These are phyloP conservation scores for Leucozona laternaria DNA, from an alignment of 2,888 invertebrate species.

Conservation along the genomic window DNA sequence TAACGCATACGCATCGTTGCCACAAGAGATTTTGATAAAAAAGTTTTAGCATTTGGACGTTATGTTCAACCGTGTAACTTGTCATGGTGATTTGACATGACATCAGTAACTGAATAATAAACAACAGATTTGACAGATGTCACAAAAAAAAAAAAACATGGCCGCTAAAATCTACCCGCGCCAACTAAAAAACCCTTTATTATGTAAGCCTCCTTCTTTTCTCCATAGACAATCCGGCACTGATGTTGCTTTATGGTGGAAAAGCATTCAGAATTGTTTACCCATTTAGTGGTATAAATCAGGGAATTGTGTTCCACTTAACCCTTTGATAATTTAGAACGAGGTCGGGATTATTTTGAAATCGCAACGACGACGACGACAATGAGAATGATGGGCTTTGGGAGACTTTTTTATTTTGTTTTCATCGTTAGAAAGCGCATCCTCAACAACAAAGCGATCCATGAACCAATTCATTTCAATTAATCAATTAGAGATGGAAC, in stretches of 20 bases:
- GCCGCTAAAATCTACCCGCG: no score
- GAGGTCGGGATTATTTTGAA: neutral
- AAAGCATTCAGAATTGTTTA: slow-evolving; percentile 45
- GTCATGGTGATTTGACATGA: no score
- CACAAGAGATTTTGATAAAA: no score
- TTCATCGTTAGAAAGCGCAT: slow-evolving; percentile 32
- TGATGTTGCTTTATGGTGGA: neutral
- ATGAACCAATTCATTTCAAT: slow-evolving; percentile 58
- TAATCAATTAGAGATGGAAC: slow-evolving; percentile 46
- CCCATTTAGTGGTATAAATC: slow-evolving; percentile 37
- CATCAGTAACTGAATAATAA: no score
- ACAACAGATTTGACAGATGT: no score
- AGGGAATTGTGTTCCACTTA: slow-evolving; percentile 60
- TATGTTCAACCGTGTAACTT: no score
- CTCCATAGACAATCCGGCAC: neutral
- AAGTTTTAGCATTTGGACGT: no score
- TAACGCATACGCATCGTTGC: no score
- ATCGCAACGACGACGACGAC: neutral
- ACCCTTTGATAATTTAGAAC: neutral
- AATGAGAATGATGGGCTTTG: neutral
- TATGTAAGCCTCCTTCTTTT: no score
- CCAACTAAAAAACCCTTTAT: no score
- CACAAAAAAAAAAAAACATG: no score
- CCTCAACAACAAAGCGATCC: slow-evolving; percentile 40
- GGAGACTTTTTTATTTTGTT: neutral